These are phyloP conservation scores for Aegotheles bennettii DNA, from an alignment of 2,113 vertebrate genomes.

Conservation along the genomic window DNA sequence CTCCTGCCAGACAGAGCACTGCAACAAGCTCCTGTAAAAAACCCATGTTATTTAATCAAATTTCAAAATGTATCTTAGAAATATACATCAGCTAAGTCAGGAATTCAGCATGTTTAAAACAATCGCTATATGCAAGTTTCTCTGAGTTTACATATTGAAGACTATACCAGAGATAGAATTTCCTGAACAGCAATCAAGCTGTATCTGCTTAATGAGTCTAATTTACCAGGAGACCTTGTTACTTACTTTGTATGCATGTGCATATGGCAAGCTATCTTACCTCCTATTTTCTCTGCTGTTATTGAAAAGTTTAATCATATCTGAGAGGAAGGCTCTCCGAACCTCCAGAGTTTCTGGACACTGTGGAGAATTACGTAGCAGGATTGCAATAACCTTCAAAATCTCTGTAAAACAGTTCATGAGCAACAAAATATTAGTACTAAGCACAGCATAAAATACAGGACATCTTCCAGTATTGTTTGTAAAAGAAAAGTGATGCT, in stretches of 20 bases:
- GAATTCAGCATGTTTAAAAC: background rate
- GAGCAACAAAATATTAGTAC: constrained; percentile 30
- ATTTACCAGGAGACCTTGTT: background rate
- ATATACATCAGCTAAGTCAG: background rate
- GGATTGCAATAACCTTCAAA: constrained; percentile 91
- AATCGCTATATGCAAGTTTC: background rate
- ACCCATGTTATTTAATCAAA: background rate
- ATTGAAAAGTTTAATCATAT: constrained; percentile 99
- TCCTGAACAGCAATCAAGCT: background rate
- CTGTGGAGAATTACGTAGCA: constrained; percentile 85
- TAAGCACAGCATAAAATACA: background rate
- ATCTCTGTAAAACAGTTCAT: constrained; percentile 82
- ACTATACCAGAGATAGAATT: background rate
- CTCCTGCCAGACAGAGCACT: constrained; percentile 99
- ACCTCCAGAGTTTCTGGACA: constrained; percentile 90
- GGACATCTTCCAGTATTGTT: background rate
- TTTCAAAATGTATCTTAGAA: background rate
- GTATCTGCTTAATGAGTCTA: background rate
- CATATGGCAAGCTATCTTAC: constrained; percentile 63
- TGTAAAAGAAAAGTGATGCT: background rate
- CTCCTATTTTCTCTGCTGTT: constrained; percentile 97
- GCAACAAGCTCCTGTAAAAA: constrained; percentile 89
- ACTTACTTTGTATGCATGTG: background rate
- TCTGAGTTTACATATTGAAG: background rate
- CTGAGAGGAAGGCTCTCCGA: constrained; percentile 90